These are phyloP conservation scores for Perizoma affinitatum DNA, from an alignment of 2,888 invertebrate genomes.

Conservation along the genomic window DNA sequence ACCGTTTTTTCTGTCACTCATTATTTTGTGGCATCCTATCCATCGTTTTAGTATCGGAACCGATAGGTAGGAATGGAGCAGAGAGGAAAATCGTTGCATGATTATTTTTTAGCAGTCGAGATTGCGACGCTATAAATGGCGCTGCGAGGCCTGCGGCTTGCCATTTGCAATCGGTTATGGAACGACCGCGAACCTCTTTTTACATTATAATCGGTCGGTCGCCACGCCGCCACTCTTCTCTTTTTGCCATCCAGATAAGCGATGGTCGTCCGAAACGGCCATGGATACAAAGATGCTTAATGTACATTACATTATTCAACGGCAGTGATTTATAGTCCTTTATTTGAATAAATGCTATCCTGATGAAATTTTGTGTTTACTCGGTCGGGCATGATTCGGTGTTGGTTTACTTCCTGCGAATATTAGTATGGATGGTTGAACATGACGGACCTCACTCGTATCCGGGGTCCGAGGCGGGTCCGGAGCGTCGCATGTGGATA, in stretches of 20 bases:
- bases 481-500: slow-evolving; percentile 39
- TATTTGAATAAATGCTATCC: slow-evolving; percentile 23
- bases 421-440: slow-evolving; percentile 38
- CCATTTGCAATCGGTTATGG: slow-evolving; percentile 84
- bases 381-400: slow-evolving; percentile 29
- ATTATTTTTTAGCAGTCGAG: slow-evolving; percentile 76
- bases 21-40: slow-evolving; percentile 58
- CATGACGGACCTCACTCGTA: slow-evolving; percentile 32
- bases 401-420: slow-evolving; percentile 42
- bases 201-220: slow-evolving; percentile 80
- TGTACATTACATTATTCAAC: slow-evolving; percentile 43
- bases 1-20: slow-evolving; percentile 57
- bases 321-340: slow-evolving; percentile 32
- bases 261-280: slow-evolving; percentile 59
- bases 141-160: slow-evolving; percentile 73
- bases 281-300: slow-evolving; percentile 58
- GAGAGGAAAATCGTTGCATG: slow-evolving; percentile 69
- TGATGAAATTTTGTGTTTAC: slow-evolving; percentile 13
- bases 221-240: slow-evolving; percentile 65
- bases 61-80: slow-evolving; percentile 68
- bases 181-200: slow-evolving; percentile 80
- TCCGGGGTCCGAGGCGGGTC: slow-evolving; percentile 38
- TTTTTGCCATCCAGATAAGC: slow-evolving; percentile 67
- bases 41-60: slow-evolving; percentile 56
- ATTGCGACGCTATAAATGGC: slow-evolving; percentile 81